phyloP scores from a whole-genome alignment of 2,113 vertebrate genomes.

The Poicephalus gulielmi region DNA sequence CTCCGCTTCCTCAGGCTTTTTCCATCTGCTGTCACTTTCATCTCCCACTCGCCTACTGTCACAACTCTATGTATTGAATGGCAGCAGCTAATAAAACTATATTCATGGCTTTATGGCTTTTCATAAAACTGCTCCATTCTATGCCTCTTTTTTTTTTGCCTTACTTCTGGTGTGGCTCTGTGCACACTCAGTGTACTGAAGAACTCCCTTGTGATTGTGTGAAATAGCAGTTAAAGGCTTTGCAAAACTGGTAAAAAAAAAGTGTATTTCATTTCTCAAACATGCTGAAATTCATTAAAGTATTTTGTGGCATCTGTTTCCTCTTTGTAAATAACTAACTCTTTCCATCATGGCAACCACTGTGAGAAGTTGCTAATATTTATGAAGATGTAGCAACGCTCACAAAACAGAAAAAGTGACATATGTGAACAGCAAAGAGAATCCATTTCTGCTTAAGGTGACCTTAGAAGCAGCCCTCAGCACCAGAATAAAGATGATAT shows the following conservation, averaged over 20 bases:
- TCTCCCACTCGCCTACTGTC: neutral
- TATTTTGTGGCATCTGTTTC: slow-evolving; percentile 1
- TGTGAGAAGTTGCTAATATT: slow-evolving; percentile 5
- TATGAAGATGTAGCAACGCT: neutral
- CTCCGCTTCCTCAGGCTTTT: neutral
- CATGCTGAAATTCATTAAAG: neutral
- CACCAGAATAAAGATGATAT: neutral
- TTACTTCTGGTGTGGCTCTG: neutral
- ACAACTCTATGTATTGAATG: neutral
- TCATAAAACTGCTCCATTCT: neutral
- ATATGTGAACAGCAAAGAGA: neutral
- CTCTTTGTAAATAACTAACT: neutral
- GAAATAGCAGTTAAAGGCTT: neutral
- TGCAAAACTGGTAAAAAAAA: neutral
- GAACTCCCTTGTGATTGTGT: neutral
- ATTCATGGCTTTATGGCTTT: neutral
- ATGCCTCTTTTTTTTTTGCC: neutral
- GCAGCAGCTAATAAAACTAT: neutral
- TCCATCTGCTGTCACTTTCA: neutral
- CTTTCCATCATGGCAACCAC: neutral
- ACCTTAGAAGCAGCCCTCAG: neutral
- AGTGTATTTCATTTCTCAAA: neutral
- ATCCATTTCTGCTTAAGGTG: neutral
- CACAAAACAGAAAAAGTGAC: neutral
- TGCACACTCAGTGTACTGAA: neutral